Evolutionary conservation across 2,113 vertebrate species (phyloP).

Genomic region (Boleophthalmus pectinirostris): DNA sequence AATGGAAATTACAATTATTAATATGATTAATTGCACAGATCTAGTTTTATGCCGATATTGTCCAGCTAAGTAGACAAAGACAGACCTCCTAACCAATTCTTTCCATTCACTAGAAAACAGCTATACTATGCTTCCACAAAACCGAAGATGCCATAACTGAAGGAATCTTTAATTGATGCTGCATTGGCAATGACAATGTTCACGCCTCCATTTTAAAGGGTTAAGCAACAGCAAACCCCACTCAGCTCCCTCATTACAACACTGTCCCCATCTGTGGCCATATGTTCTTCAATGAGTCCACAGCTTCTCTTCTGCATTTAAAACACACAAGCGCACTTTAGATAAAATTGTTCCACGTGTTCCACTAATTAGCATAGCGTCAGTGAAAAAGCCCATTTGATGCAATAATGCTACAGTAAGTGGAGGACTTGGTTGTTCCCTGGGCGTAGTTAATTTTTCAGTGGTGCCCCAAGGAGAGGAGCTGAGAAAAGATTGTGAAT

Average conservation of each 20-base stretch:
- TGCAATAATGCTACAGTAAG: conserved; percentile 65
- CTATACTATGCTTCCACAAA: neutral
- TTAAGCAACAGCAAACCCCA: conserved; percentile 68
- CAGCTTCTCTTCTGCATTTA: conserved; percentile 17
- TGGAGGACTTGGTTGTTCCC: conserved; percentile 60
- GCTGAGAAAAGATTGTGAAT: conserved; percentile 72
- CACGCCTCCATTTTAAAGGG: conserved; percentile 48
- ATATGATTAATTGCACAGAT: too few species aligned
- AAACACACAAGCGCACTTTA: conserved; percentile 68
- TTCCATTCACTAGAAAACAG: neutral
- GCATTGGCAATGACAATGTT: conserved; percentile 32
- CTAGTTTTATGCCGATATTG: too few species aligned
- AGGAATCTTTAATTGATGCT: conserved; percentile 64
- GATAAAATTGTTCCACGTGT: conserved; percentile 55
- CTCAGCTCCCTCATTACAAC: conserved; percentile 57
- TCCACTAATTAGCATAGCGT: conserved; percentile 69
- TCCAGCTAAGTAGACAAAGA: too few species aligned
- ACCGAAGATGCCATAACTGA: conserved; percentile 6
- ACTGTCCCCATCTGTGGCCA: conserved; percentile 62
- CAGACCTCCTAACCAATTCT: too few species aligned
- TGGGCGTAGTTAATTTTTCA: conserved; percentile 73
- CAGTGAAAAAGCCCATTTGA: conserved; percentile 59
- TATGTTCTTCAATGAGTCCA: conserved; percentile 61
- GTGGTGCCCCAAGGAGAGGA: conserved; percentile 63
- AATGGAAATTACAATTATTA: too few species aligned